Evolutionary conservation across 1,140 invertebrate genomes (phyloP).

Genomic region (Ceratina australensis): DNA sequence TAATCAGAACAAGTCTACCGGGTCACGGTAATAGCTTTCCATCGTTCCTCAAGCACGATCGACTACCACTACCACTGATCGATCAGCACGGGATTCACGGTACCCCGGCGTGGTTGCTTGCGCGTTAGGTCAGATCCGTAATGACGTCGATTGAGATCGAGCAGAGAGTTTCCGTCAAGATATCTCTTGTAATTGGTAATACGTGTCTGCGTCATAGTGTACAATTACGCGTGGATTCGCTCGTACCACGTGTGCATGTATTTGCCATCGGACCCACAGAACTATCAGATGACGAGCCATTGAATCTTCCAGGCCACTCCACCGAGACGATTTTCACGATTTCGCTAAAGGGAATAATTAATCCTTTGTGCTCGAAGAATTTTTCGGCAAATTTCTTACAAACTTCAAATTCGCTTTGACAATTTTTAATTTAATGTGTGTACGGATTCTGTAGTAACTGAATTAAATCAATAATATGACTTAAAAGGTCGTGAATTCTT

Average conservation of each 20-base stretch:
- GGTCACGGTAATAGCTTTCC: conserved; percentile 47
- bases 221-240: conserved; percentile 22
- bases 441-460: too few species aligned
- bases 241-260: conserved; percentile 10
- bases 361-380: too few species aligned
- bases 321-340: not conserved
- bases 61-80: conserved; percentile 13
- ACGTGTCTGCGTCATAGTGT: conserved; percentile 19
- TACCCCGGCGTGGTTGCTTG: conserved; percentile 1
- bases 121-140: conserved; percentile 40
- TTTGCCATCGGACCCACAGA: not conserved
- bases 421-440: too few species aligned
- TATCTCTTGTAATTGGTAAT: conserved; percentile 36
- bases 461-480: too few species aligned
- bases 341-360: too few species aligned
- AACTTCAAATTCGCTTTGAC: too few species aligned
- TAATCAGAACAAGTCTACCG: conserved; percentile 52
- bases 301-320: not conserved
- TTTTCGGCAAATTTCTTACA: too few species aligned
- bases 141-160: conserved; percentile 58
- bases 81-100: conserved; percentile 23
- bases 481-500: too few species aligned
- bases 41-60: conserved; percentile 39
- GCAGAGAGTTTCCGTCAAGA: conserved; percentile 41
- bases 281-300: not conserved